Evolutionary conservation across 2,888 invertebrate species (phyloP).

Genomic region (Cerastis rubricosa): DNA sequence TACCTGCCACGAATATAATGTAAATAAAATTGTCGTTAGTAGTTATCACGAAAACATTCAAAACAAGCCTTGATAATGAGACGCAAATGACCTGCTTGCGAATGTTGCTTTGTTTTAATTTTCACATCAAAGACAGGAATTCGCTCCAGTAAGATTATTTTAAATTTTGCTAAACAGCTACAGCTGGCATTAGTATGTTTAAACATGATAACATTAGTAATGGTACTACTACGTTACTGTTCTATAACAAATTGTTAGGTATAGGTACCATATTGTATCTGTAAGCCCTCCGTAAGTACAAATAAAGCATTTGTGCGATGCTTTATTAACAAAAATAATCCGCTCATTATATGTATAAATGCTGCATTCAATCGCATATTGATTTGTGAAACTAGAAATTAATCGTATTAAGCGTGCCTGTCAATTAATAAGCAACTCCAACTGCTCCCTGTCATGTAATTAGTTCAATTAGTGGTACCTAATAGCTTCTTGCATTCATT

Average conservation of each 20-base stretch:
- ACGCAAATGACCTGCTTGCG: slow-evolving; percentile 12
- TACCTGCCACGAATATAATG: slow-evolving; percentile 34
- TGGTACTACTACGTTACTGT: too few relatives aligned
- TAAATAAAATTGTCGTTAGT: slow-evolving; percentile 53
- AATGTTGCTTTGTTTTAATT: slow-evolving; percentile 25
- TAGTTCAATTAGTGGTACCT: slow-evolving; percentile 36
- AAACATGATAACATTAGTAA: neutral
- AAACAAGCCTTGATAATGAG: slow-evolving; percentile 43
- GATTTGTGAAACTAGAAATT: slow-evolving; percentile 45
- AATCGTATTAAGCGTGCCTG: slow-evolving; percentile 41
- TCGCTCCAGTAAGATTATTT: slow-evolving; percentile 8
- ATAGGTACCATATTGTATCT: neutral
- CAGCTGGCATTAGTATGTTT: too few relatives aligned
- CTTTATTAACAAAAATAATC: neutral
- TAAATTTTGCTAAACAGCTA: neutral
- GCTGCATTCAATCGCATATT: slow-evolving; percentile 42
- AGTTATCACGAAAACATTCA: slow-evolving; percentile 38
- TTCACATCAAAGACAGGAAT: slow-evolving; percentile 6
- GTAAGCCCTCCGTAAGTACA: neutral
- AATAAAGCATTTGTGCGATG: neutral
- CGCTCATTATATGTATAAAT: slow-evolving; percentile 10
- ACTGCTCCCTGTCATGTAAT: slow-evolving; percentile 22
- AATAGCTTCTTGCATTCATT: slow-evolving; percentile 24
- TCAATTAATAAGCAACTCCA: slow-evolving; percentile 42
- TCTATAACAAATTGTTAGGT: neutral